Base-by-base conservation (phyloP, 2,113 vertebrate genomes). In the Macquaria ambigua region DNA sequence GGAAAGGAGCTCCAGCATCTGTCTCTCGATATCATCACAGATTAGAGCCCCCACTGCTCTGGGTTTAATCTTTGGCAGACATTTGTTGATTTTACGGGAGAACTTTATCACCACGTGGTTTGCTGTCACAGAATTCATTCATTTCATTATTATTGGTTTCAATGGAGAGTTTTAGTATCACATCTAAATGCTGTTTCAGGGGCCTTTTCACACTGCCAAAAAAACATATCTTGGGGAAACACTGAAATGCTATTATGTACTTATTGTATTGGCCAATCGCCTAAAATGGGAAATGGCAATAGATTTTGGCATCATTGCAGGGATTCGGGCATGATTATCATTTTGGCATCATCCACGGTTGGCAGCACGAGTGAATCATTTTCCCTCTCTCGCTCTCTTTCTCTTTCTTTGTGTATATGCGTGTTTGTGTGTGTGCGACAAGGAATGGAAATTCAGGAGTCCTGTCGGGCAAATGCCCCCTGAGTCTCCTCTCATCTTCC, bases 171-270 rank as follows among this genome's bases (percentile, higher is more conserved):
- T 90, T 93, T 86, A 85, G 82, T 84, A 85, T 84, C 79, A 82
- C 83, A 83, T 84, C 85, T 90, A 84, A 89, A 88, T 86, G 71
- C 81, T 79, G 78, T 89, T 92, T 87, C 76, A 69, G 81, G 86
- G 78, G 79, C 55, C 61, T 73, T 84, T 82, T 82, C 28, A 63
- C 50, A 48, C 69, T 81, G 90, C 89, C 93, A 91, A 88, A 89
- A 89, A 88, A 88, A 85, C 77, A 92, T 90, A 87, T 94, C 90
- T 90, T 89, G 87, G 90, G 91, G 87, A 93, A 90, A 93, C 91
- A 90, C 83, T 89, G 85, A 91, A 93, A 92, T 90, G 88, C 85
- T 93, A 89, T 93, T 92, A 93, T 90, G 90, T 91, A 88, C 90
- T 92, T 91, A 90, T 90, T 94, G 86, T 92, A 71, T 87, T 91